phyloP scores from a whole-genome alignment of 2,797 vertebrate genomes.

The Cirrhinus mrigala region DNA sequence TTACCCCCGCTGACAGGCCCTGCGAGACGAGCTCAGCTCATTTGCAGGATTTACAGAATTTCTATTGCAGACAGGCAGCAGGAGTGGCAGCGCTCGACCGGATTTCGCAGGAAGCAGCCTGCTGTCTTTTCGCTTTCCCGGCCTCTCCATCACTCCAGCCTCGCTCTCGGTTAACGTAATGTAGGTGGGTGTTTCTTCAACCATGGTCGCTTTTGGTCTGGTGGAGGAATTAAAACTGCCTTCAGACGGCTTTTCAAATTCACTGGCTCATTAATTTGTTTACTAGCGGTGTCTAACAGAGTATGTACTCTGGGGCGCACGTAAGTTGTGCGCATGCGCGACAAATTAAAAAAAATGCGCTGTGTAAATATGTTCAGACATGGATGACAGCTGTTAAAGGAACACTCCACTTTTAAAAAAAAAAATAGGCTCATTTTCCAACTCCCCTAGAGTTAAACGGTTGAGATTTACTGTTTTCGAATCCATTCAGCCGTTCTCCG shows the following conservation, averaged over 20 bases:
- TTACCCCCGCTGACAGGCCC: constrained; percentile 43
- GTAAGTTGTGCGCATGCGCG: too few relatives aligned
- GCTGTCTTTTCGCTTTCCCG: constrained; percentile 27
- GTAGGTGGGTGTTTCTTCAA: not conserved
- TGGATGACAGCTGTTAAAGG: too few relatives aligned
- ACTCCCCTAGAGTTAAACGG: too few relatives aligned
- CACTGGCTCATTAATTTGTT: constrained; percentile 4
- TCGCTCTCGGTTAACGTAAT: not conserved
- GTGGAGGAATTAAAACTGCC: not conserved
- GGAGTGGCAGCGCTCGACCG: constrained; percentile 28
- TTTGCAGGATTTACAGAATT: constrained; percentile 56
- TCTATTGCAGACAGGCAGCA: constrained; percentile 40
- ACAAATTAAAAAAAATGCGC: too few relatives aligned
- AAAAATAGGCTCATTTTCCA: too few relatives aligned
- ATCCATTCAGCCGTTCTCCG: too few relatives aligned
- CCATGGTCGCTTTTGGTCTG: not conserved
- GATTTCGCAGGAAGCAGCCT: constrained; percentile 29
- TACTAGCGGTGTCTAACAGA: not conserved
- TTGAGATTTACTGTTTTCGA: too few relatives aligned
- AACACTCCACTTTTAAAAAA: too few relatives aligned
- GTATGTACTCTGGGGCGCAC: too few relatives aligned
- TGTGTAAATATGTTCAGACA: too few relatives aligned
- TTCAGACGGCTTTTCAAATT: not conserved
- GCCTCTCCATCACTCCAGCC: constrained; percentile 9
- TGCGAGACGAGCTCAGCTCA: constrained; percentile 58